Evolutionary conservation across 2,888 invertebrate species (phyloP).

Genomic region (Amphipoea oculea): DNA sequence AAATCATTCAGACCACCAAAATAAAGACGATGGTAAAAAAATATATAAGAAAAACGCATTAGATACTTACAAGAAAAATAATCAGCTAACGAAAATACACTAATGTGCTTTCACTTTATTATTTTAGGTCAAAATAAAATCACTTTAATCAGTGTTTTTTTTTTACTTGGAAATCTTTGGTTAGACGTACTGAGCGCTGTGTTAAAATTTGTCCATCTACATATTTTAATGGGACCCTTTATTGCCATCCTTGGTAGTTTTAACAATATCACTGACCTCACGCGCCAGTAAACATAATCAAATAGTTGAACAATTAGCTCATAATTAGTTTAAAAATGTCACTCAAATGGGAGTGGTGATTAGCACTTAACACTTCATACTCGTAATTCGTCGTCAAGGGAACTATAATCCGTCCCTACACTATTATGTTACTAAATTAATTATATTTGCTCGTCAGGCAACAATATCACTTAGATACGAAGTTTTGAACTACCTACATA

Average conservation of each 20-base stretch:
- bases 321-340: slow-evolving; percentile 37
- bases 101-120: too few relatives aligned
- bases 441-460: slow-evolving; percentile 5
- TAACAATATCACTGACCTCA: slow-evolving; percentile 6
- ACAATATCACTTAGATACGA: slow-evolving; percentile 22
- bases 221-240: too few relatives aligned
- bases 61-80: too few relatives aligned
- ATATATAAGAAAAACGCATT: too few relatives aligned
- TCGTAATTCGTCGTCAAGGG: slow-evolving; percentile 39
- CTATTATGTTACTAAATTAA: slow-evolving; percentile 26
- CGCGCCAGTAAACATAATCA: slow-evolving; percentile 14
- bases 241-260: not conserved
- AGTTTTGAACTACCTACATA: slow-evolving; percentile 5
- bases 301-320: slow-evolving; percentile 11
- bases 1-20: too few relatives aligned
- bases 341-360: slow-evolving; percentile 42
- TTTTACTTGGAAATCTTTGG: too few relatives aligned
- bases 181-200: too few relatives aligned
- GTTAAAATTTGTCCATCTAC: too few relatives aligned
- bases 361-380: slow-evolving; percentile 34
- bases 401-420: slow-evolving; percentile 25
- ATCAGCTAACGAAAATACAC: too few relatives aligned
- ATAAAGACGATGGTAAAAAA: too few relatives aligned
- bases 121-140: too few relatives aligned
- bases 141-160: too few relatives aligned